Base-by-base conservation (phyloP, 1,140 invertebrate genomes). In the Drosophila elegans region DNA sequence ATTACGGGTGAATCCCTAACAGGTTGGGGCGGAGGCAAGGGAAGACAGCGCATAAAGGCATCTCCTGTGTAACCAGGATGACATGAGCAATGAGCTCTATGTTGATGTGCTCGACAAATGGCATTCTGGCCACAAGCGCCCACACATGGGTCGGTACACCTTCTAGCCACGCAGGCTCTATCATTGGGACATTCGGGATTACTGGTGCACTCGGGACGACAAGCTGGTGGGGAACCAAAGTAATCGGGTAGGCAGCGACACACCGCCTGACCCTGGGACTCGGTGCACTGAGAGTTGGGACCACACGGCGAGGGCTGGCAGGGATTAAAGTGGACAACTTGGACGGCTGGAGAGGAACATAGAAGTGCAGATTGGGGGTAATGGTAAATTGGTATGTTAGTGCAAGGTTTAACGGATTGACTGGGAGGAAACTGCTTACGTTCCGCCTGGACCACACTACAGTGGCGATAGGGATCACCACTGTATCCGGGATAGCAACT, bases 151-250 rank as follows among this genome's bases (percentile, higher is more conserved):
- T 97, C 96, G 68, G 94, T 91, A 90, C 97, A 98, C 92, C 96
- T 96, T 71, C 96, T 95, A 27, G 94, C 94, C 66, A 96, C 95
- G 91, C 97, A 98, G 3, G 96, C 95, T 61, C 95, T 95, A 72
- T 97, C 95, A 39, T 95, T 93, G 1, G 96, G 93, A 93, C 97
- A 98, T 80, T 97, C 96, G 42, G 95, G 94, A 86, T 97, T 97
- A n/a, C 96, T 95, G 9, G 97, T 93, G 92, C 97, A 97, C 92
- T 97, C 97, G 7, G 97, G 96, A 91, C 98, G 97, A 16, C 94
- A 94, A 79, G 94, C 95, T 5, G 96, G 96, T 5, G 96, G 95
- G 13, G 94, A 92, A 39, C 96, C 96, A 44, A 95, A 94, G 82
- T 95, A 96, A 54, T 95, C 94, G 25, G 94, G 93, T 51, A 95